Evolutionary conservation across 2,888 invertebrate species (phyloP).

Genomic region (Tenthredo distinguenda): DNA sequence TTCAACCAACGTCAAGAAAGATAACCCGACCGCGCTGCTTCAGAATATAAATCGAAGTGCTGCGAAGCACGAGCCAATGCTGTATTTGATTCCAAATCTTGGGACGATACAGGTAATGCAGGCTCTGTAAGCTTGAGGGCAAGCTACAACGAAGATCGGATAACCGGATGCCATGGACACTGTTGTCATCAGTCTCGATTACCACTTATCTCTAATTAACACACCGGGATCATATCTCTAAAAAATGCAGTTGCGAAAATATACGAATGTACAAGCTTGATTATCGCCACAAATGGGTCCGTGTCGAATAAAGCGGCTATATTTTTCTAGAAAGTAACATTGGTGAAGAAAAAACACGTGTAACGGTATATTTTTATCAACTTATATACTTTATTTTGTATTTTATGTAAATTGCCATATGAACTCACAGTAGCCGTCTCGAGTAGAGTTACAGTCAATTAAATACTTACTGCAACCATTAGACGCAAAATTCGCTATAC

Average conservation of each 20-base stretch:
- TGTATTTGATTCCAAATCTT: slow-evolving; percentile 11
- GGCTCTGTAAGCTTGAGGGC: neutral
- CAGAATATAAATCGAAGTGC: neutral
- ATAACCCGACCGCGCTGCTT: neutral
- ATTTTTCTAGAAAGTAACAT: neutral
- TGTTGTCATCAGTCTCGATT: neutral
- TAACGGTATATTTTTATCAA: neutral
- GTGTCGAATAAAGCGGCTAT: neutral
- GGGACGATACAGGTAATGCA: neutral
- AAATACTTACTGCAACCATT: neutral
- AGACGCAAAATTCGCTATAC: neutral
- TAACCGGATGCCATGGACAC: neutral
- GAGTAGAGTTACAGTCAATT: neutral
- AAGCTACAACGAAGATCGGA: slow-evolving; percentile 5
- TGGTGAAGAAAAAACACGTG: neutral
- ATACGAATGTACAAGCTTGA: neutral
- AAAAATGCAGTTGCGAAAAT: neutral
- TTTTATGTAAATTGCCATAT: neutral
- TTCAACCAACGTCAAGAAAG: neutral
- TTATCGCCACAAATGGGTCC: neutral
- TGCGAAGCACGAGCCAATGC: neutral
- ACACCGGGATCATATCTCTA: neutral
- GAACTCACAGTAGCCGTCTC: neutral
- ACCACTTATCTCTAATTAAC: slow-evolving; percentile 12
- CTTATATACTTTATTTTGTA: neutral